These are phyloP conservation scores for Hymenopus coronatus DNA, from an alignment of 2,888 invertebrate species.

Conservation along the genomic window DNA sequence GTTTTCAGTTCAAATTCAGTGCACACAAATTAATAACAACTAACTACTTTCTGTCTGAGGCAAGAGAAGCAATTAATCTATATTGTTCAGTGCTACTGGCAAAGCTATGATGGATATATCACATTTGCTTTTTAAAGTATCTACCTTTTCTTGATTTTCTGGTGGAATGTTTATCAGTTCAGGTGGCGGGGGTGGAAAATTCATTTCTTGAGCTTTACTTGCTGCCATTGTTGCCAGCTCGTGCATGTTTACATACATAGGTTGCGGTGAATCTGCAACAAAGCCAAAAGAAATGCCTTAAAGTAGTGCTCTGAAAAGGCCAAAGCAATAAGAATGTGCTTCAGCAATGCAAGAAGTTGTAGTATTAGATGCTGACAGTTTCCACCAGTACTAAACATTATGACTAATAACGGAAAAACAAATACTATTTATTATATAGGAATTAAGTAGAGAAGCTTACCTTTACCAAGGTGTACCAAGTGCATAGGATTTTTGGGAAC, in stretches of 20 bases:
- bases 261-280: conserved; percentile 60
- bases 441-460: neutral
- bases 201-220: conserved; percentile 63
- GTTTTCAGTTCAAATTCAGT: no score
- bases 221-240: conserved; percentile 82
- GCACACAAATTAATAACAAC: no score
- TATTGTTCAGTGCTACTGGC: no score
- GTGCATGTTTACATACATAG: conserved; percentile 89
- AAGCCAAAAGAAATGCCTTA: neutral
- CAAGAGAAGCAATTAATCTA: no score
- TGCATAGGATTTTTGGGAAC: conserved; percentile 1
- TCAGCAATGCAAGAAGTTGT: neutral
- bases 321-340: neutral
- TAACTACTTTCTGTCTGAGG: no score
- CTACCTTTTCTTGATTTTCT: conserved; percentile 51
- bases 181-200: conserved; percentile 57
- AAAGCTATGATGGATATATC: no score
- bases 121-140: neutral
- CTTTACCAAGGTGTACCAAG: conserved; percentile 5
- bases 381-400: no score
- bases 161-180: conserved; percentile 42
- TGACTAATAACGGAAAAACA: no score
- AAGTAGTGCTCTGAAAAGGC: neutral
- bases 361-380: no score
- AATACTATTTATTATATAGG: no score